These are phyloP conservation scores for Lumbricus terrestris DNA, from an alignment of 2,888 invertebrate genomes.

Conservation along the genomic window DNA sequence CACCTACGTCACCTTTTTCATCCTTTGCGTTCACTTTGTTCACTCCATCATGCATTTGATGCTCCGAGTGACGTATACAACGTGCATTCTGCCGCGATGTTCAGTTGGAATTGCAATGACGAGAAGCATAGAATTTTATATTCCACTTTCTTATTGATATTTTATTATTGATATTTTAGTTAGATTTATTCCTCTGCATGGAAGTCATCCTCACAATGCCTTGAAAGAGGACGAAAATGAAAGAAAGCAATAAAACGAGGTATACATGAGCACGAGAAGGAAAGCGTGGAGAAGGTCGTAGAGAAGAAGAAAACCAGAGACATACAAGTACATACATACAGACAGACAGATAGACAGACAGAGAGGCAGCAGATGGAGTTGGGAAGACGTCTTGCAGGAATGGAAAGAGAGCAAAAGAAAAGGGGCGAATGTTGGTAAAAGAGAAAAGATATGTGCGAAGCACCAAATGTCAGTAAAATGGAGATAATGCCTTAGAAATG, in stretches of 20 bases:
- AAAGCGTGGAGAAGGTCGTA: background rate
- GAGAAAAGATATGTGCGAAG: too few species aligned
- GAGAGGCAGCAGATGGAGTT: too few species aligned
- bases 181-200: background rate
- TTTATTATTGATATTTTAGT: background rate
- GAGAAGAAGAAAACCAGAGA: background rate
- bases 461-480: too few species aligned
- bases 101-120: background rate
- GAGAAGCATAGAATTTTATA: background rate
- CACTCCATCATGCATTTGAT: background rate
- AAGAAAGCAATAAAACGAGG: background rate
- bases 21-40: background rate
- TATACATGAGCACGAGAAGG: too few species aligned
- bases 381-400: too few species aligned
- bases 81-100: background rate
- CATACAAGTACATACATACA: background rate
- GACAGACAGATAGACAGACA: background rate
- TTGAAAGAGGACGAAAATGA: background rate
- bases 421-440: too few species aligned
- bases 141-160: background rate
- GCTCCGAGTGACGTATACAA: background rate
- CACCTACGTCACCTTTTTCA: background rate
- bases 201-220: background rate
- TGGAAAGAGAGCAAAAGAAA: too few species aligned
- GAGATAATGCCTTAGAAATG: too few species aligned